A percentile compares a stretch with the other conserved stretches of the same genome.
Conservation (phyloP, 1,140 invertebrate species). For the Phocides pigmalion region DNA sequence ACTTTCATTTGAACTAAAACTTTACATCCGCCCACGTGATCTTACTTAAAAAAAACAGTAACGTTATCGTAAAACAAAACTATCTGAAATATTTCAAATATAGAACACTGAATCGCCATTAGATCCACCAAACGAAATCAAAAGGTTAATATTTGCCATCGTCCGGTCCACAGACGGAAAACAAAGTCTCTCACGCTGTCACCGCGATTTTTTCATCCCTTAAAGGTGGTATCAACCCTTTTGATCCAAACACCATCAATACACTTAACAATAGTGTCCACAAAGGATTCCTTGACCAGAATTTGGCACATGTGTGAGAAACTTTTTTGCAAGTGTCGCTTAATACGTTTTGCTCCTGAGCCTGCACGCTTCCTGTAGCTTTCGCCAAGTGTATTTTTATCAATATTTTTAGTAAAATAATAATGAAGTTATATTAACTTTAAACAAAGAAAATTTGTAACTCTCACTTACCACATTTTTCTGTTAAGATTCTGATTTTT, state of each 20-base stretch:
- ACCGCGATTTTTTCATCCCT: conserved; percentile 51
- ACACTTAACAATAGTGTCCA: conserved; percentile 58
- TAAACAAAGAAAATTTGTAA: no score
- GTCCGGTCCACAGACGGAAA: no score
- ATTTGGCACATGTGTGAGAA: conserved; percentile 60
- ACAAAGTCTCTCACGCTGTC: conserved; percentile 79
- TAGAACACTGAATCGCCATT: conserved; percentile 8
- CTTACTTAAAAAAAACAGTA: neutral
- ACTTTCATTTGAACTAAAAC: no score
- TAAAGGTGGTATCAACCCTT: conserved; percentile 72
- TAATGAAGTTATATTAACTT: no score
- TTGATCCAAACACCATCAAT: conserved; percentile 54
- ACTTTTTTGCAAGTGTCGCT: conserved; percentile 47
- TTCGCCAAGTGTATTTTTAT: no score
- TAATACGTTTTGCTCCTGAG: neutral
- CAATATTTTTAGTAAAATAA: no score
- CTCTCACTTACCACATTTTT: no score
- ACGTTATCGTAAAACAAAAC: neutral
- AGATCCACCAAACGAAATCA: neutral
- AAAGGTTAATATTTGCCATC: conserved; percentile 28
- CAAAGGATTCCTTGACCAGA: conserved; percentile 77
- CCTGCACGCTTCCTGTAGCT: conserved; percentile 1
- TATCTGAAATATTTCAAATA: neutral
- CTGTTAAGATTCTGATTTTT: no score
- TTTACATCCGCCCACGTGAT: neutral